Base-by-base conservation (phyloP, 1,140 invertebrate genomes). In the Latrodectus geometricus region DNA sequence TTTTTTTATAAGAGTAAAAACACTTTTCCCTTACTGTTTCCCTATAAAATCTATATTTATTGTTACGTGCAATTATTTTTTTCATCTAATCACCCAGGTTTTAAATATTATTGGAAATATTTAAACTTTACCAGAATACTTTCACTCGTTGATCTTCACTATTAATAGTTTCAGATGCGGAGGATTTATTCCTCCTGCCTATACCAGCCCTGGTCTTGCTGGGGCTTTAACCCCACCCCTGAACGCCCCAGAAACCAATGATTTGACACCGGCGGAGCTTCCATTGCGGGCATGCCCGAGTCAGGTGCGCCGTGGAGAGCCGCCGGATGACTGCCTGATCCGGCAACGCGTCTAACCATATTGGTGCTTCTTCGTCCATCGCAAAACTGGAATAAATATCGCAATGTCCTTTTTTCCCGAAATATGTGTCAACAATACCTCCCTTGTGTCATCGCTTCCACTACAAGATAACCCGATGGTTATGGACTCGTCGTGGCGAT, bases 241-340 rank as follows among this genome's bases (percentile, higher is more conserved):
- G 4, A 70, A 23, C 21, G 9, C 14, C 49, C 72, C 5, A 23
- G 23, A 35, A 54, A 14, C 82, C 82, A 84, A 84, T 84, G n/a
- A 35, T 20, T 17, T n/a, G 17, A 5, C 0, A 49, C 21, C 48
- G 82, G 82, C 14, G 82, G 82, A 54, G 73, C 73, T 76, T 84
- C 35, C 82, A 68, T 76, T 84, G 72, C 74, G 68, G 80, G 80
- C 65, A 49, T 81, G 68, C 68, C 69, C 79, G 54, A 35, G 69
- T 21, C 20, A 49, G 21, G n/a, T 76, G 82, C 82, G 72, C 82
- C 12, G 56, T 84, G 61, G 52, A 35, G 54, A n/a, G 11, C 20
- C 14, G 5, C 21, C 61, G 72, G 56, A 52, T 54, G 23, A 54
- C 48, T 70, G 15, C 49, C 23, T 15, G 17, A 49, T 23, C 49